Conservation (phyloP, 1,140 invertebrate species). For the Drosophila sucinea region DNA sequence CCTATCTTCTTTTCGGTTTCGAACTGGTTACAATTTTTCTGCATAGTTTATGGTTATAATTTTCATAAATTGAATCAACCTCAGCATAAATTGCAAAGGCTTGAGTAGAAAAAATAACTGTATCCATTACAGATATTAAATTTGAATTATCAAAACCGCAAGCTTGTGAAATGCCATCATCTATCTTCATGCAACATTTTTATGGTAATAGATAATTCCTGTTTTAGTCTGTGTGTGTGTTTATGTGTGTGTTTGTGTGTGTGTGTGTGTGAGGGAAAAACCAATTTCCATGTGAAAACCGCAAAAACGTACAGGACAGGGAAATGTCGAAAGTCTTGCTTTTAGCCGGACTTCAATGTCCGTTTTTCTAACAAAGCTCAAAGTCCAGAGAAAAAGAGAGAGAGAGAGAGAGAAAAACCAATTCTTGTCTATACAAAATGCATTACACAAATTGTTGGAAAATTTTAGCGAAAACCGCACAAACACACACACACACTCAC, state of each 20-base stretch:
- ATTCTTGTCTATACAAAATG: constrained; percentile 39
- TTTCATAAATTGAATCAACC: neutral
- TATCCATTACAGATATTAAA: constrained; percentile 39
- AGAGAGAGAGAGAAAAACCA: constrained; percentile 2
- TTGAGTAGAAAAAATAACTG: neutral
- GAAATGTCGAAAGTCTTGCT: constrained; percentile 35
- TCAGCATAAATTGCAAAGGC: neutral
- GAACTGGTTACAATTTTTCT: too few species aligned
- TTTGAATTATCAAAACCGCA: constrained; percentile 22
- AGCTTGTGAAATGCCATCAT: constrained; percentile 8
- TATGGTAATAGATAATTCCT: constrained; percentile 11
- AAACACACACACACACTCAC: constrained; percentile 5
- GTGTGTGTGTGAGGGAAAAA: neutral
- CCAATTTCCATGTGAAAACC: constrained; percentile 24
- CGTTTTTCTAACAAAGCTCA: constrained; percentile 8
- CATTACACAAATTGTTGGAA: constrained; percentile 58
- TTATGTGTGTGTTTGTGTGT: neutral
- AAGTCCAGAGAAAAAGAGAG: neutral
- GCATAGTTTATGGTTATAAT: neutral
- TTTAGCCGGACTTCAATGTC: constrained; percentile 25
- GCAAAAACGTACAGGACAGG: constrained; percentile 30
- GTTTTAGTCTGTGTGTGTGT: neutral
- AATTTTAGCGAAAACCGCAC: constrained; percentile 43
- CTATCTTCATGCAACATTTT: neutral
- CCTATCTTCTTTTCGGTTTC: too few species aligned